Base-by-base conservation (phyloP, 1,140 invertebrate species). In the Panulirus ornatus region DNA sequence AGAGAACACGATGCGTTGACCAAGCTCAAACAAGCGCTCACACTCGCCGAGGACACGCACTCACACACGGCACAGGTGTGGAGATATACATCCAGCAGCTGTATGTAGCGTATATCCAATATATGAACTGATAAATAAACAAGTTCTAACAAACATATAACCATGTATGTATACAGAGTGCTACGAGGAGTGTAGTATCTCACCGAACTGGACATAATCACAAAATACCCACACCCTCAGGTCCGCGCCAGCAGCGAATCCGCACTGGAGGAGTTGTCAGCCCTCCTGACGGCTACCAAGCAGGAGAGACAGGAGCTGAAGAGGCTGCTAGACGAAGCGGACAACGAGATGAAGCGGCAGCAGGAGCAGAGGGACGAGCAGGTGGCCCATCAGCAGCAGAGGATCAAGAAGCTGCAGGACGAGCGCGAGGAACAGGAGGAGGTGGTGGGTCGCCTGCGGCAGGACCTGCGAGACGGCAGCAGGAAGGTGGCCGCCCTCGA, bases 211-310 rank as follows among this genome's bases (percentile, higher is more conserved):
- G n/a, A n/a, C n/a, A n/a, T n/a, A n/a, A n/a, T n/a, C n/a, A n/a
- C n/a, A n/a, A n/a, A n/a, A n/a, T n/a, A n/a, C n/a, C n/a, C 8
- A 47, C 44, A 11, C 40, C 30, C 27, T 11, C 78, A 88, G 87
- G 87, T 88, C n/a, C 78, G 87, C 5, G 87, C 87, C 36, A 82
- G 78, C 66, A 88, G 87, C 30, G 87, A 88, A 63, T 83, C 87
- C 0, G 87, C 87, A 36, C 8, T 88, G 11, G 87, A 88, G 44
- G 79, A 88, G 34, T 40, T 88, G 40, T 51, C 78, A 27, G 27
- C 19, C 6, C 40, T 82, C 19, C 78, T 88, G 34, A 75, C 78
- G 44, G 54, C 79, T 27, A 71, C 87, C 42, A 44, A 88, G 78
- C 78, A 88, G 63, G 87, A 88, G 63, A 66, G 58, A n/a, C 42